Conservation (phyloP, 1,140 invertebrate species). For the Luehdorfia chinensis region DNA sequence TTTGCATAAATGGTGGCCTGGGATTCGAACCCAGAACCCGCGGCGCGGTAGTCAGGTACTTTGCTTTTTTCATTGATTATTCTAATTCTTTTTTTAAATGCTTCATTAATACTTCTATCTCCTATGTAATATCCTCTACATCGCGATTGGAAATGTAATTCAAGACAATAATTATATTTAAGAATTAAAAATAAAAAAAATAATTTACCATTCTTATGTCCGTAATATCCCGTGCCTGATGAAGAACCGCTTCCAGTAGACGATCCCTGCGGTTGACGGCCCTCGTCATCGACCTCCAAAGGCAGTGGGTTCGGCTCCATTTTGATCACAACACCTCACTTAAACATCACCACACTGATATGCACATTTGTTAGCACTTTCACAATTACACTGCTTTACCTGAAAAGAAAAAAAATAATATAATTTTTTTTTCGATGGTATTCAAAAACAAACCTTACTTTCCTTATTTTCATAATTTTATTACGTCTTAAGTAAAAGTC, state of each 20-base stretch:
- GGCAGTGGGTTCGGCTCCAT: conserved; percentile 52
- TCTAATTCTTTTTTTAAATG: no score
- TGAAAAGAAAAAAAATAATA: conserved; percentile 16
- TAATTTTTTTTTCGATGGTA: not conserved
- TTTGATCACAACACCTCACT: conserved; percentile 24
- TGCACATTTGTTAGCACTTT: conserved; percentile 17
- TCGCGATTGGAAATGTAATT: no score
- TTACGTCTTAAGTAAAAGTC: no score
- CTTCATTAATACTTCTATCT: no score
- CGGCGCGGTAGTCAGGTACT: no score
- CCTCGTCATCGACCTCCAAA: conserved; percentile 55
- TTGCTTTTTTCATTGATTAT: no score
- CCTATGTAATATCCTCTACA: no score
- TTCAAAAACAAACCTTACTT: no score
- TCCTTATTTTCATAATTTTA: no score
- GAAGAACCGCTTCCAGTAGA: conserved; percentile 62
- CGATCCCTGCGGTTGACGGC: conserved; percentile 53
- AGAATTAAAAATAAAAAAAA: not conserved
- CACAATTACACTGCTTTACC: conserved; percentile 13
- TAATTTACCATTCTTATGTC: conserved; percentile 59
- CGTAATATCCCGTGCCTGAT: conserved; percentile 61
- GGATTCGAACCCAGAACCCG: no score
- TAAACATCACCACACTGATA: conserved; percentile 32
- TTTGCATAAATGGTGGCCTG: no score
- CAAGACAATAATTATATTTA: no score